Conservation (phyloP, 2,113 vertebrate genomes). For the Eublepharis macularius region DNA sequence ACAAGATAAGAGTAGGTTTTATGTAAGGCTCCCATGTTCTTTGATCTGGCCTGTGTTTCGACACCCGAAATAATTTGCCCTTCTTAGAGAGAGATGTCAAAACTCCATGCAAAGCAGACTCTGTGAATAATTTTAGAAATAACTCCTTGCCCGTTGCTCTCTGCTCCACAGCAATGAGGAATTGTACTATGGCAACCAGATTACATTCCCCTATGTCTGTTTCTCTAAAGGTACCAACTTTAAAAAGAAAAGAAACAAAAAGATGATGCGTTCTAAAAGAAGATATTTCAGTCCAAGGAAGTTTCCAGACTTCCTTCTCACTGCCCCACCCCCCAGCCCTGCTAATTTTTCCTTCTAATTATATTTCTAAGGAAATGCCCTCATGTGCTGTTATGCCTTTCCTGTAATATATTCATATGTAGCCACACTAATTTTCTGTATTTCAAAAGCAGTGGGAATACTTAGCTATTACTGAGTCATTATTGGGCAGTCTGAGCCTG, state of each 20-base stretch:
- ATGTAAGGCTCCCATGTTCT: background rate
- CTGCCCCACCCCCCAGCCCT: background rate
- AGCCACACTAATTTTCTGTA: background rate
- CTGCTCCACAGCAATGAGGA: conserved; percentile 35
- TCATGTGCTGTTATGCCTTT: background rate
- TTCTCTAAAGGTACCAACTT: conserved; percentile 18
- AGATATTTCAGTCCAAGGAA: too few species aligned
- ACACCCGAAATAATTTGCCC: background rate
- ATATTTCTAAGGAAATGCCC: background rate
- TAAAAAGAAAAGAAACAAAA: background rate
- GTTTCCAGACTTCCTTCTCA: background rate
- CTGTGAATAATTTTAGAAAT: conserved; percentile 50
- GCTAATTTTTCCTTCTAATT: background rate
- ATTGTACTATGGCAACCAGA: conserved; percentile 31
- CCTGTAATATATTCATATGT: background rate
- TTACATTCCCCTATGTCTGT: background rate
- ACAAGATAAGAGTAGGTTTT: background rate
- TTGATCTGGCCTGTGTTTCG: background rate
- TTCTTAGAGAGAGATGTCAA: background rate
- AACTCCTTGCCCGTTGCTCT: conserved; percentile 43
- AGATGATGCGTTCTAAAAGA: too few species aligned
- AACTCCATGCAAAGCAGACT: fast-evolving
- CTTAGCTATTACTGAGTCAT: too few species aligned
- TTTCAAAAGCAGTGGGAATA: too few species aligned
- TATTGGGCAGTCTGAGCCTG: background rate